Conservation (phyloP, 1,140 invertebrate genomes). For the Xylocopa sonorina region DNA sequence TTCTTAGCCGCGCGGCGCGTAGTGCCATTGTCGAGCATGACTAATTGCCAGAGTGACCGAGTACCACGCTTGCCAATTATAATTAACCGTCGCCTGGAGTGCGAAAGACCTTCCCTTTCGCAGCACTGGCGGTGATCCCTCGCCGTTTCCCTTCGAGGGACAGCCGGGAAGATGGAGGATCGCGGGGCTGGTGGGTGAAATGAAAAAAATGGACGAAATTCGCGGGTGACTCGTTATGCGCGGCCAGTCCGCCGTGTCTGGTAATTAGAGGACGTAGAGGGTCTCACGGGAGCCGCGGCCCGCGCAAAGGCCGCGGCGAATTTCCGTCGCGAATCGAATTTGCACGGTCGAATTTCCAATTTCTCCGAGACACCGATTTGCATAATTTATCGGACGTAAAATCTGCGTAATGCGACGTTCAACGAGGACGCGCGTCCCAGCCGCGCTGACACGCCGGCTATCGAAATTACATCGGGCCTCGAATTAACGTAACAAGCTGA, state of each 20-base stretch:
- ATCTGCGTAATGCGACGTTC: constrained; percentile 24
- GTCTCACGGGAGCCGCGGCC: background rate
- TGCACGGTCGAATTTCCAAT: constrained; percentile 51
- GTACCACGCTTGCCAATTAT: constrained; percentile 65
- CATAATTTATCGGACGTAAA: constrained; percentile 51
- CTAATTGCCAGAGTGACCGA: constrained; percentile 67
- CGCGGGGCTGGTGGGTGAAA: constrained; percentile 9
- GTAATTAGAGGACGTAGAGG: constrained; percentile 22
- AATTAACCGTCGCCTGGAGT: constrained; percentile 61
- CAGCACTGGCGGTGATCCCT: constrained; percentile 33
- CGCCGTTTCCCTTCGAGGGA: constrained; percentile 43
- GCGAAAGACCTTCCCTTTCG: background rate
- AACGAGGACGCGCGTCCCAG: constrained; percentile 6
- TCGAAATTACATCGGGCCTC: constrained; percentile 13
- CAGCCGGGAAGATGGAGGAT: constrained; percentile 51
- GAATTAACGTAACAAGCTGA: constrained; percentile 42
- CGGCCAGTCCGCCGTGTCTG: background rate
- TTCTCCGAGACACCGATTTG: constrained; percentile 38
- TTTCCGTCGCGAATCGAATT: constrained; percentile 51
- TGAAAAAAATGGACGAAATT: background rate
- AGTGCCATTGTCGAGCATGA: constrained; percentile 70
- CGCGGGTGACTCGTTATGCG: constrained; percentile 5
- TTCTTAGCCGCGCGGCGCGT: constrained; percentile 43
- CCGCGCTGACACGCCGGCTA: background rate
- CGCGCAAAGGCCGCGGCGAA: constrained; percentile 21